phyloP scores from a whole-genome alignment of 1,140 invertebrate genomes.

The Leptinotarsa lineolata region DNA sequence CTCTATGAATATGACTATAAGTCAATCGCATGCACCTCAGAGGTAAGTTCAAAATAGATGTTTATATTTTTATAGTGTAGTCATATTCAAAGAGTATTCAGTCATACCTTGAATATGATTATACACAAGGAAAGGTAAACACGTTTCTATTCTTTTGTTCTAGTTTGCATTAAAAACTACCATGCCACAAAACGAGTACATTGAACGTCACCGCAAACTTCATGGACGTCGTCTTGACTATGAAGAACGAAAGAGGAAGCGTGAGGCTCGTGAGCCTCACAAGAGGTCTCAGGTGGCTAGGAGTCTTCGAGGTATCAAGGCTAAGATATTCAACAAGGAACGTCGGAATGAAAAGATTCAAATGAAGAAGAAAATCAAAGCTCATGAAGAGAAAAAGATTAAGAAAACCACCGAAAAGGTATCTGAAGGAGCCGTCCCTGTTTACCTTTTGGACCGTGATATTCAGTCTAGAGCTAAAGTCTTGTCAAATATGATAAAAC shows the following conservation, averaged over 20 bases:
- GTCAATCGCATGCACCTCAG: conserved; percentile 28
- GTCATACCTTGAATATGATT: conserved; percentile 44
- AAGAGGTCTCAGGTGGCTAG: conserved; percentile 88
- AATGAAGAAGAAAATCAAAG: conserved; percentile 97
- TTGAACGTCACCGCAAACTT: conserved; percentile 95
- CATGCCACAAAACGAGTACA: conserved; percentile 99
- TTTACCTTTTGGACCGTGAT: conserved; percentile 96
- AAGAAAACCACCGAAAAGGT: conserved; percentile 84
- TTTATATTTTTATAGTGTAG: conserved; percentile 40
- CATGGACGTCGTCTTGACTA: conserved; percentile 96
- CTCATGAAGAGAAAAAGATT: conserved; percentile 88
- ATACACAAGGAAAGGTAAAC: conserved; percentile 22
- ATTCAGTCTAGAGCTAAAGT: conserved; percentile 93
- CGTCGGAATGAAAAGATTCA: conserved; percentile 97
- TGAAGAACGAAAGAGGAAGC: conserved; percentile 95
- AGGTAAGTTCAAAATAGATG: conserved; percentile 38
- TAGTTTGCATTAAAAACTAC: conserved; percentile 33
- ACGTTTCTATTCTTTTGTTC: conserved; percentile 24
- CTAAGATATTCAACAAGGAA: conserved; percentile 97
- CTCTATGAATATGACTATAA: conserved; percentile 51
- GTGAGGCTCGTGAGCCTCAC: conserved; percentile 90
- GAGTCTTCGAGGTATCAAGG: conserved; percentile 93
- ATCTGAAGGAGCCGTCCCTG: conserved; percentile 89
- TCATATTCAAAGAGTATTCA: conserved; percentile 50
- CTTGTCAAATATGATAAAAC: conserved; percentile 99